Conservation (phyloP, 2,888 invertebrate genomes). For the Drymonia ruficornis region DNA sequence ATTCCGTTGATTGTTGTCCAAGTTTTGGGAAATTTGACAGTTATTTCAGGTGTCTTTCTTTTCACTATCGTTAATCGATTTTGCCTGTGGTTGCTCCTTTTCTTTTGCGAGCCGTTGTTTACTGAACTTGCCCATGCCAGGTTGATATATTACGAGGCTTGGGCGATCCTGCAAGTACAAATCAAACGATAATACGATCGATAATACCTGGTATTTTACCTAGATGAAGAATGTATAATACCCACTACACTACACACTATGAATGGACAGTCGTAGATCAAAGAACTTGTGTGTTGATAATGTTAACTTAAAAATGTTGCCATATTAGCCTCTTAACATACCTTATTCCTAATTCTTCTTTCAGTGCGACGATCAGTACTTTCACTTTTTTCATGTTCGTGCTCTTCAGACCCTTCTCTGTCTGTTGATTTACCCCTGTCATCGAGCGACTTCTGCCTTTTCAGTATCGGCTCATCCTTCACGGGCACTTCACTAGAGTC, state of each 20-base stretch:
- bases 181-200: background rate
- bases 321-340: slow-evolving; percentile 47
- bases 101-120: slow-evolving; percentile 86
- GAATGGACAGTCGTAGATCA: no score
- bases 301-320: no score
- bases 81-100: slow-evolving; percentile 64
- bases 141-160: slow-evolving; percentile 95
- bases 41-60: slow-evolving; percentile 80
- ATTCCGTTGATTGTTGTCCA: slow-evolving; percentile 82
- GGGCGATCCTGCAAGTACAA: slow-evolving; percentile 89
- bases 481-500: slow-evolving; percentile 62
- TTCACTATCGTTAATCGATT: slow-evolving; percentile 74
- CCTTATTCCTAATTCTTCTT: slow-evolving; percentile 88
- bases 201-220: no score
- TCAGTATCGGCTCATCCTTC: slow-evolving; percentile 69
- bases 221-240: background rate
- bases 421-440: slow-evolving; percentile 83
- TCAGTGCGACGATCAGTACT: slow-evolving; percentile 84
- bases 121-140: slow-evolving; percentile 93
- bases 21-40: slow-evolving; percentile 59
- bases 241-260: no score
- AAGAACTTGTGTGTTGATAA: no score
- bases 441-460: slow-evolving; percentile 84
- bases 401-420: slow-evolving; percentile 81
- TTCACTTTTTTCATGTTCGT: slow-evolving; percentile 80